Evolutionary conservation across 2,888 invertebrate species (phyloP).

Genomic region (Xylota sylvarum): DNA sequence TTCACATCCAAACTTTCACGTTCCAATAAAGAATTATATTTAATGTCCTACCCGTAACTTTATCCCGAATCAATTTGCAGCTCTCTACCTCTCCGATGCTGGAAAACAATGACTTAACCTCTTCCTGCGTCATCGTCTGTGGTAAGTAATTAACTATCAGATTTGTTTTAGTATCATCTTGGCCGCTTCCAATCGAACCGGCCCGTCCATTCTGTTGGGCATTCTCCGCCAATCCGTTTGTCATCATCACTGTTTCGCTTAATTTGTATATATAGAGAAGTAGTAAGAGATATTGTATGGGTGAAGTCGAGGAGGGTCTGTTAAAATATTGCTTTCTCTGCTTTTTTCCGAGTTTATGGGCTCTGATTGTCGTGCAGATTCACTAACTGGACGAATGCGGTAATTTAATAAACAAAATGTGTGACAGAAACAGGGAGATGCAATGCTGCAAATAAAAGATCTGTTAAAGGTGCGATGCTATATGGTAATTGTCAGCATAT

Average conservation of each 20-base stretch:
- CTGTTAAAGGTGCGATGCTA: neutral
- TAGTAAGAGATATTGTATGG: conserved; percentile 13
- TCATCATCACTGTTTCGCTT: conserved; percentile 78
- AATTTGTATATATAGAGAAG: conserved; percentile 2
- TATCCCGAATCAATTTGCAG: conserved; percentile 97
- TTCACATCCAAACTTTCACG: too few species aligned
- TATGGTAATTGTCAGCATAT: neutral
- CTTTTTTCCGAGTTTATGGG: conserved; percentile 19
- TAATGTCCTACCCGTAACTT: conserved; percentile 90
- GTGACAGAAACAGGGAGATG: conserved; percentile 54
- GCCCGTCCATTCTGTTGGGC: conserved; percentile 80
- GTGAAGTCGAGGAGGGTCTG: conserved; percentile 22
- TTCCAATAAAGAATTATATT: neutral
- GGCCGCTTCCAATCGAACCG: conserved; percentile 80
- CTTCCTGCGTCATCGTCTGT: conserved; percentile 96
- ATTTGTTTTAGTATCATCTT: conserved; percentile 88
- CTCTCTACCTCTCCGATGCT: conserved; percentile 97
- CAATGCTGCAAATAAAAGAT: conserved; percentile 54
- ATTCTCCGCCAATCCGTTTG: conserved; percentile 79
- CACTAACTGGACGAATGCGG: conserved; percentile 61
- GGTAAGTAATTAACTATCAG: conserved; percentile 97
- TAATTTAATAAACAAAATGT: conserved; percentile 55
- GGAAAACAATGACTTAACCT: conserved; percentile 95
- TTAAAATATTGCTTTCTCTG: conserved; percentile 32
- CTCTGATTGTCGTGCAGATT: conserved; percentile 68